Conservation (phyloP, 2,888 invertebrate genomes). For the Folsomia candida region DNA sequence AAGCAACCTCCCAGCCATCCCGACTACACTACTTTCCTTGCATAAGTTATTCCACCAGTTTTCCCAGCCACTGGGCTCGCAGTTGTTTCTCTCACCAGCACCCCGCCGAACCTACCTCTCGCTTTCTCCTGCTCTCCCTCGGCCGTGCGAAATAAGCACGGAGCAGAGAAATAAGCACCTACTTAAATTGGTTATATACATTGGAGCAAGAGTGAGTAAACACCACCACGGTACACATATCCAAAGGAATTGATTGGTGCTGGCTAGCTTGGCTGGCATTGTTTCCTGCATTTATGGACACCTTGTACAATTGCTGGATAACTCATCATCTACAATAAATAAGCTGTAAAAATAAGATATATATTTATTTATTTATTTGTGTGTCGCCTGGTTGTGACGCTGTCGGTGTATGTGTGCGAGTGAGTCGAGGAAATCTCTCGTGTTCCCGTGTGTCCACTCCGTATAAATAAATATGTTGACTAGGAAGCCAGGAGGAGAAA, state of each 20-base stretch:
- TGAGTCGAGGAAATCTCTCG: too few relatives aligned
- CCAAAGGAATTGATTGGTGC: neutral
- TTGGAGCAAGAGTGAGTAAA: neutral
- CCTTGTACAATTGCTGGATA: neutral
- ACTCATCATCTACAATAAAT: neutral
- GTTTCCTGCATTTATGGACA: too few relatives aligned
- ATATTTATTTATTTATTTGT: neutral
- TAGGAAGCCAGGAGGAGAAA: too few relatives aligned
- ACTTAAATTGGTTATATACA: neutral
- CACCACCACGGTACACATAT: neutral
- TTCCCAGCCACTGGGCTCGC: slow-evolving; percentile 10
- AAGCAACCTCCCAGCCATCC: neutral
- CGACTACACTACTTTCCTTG: slow-evolving; percentile 10
- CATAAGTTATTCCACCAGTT: slow-evolving; percentile 24
- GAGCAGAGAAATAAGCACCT: neutral
- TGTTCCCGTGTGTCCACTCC: neutral
- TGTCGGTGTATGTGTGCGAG: too few relatives aligned
- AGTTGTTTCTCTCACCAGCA: slow-evolving; percentile 7
- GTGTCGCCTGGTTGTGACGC: neutral
- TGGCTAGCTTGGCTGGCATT: neutral
- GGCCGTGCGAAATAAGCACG: neutral
- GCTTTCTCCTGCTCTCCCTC: neutral
- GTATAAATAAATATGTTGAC: neutral
- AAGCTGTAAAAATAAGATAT: neutral
- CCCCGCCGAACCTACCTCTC: neutral